Evolutionary conservation across 2,797 vertebrate genomes (phyloP).

Genomic region (Paguma larvata): DNA sequence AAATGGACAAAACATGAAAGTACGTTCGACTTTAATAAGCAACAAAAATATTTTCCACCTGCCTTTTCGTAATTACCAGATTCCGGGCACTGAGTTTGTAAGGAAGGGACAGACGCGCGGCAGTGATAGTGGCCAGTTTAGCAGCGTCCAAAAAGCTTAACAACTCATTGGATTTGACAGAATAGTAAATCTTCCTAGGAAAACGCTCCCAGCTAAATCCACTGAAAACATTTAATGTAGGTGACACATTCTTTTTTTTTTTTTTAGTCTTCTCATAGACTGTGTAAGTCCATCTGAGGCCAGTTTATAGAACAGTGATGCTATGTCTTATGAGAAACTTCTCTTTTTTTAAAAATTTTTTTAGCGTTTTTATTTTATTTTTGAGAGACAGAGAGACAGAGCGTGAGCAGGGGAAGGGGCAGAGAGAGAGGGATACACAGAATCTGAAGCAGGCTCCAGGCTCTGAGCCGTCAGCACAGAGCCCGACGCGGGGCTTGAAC

Average conservation of each 20-base stretch:
- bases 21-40: not conserved
- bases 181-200: not conserved
- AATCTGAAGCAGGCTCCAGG: no score
- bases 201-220: not conserved
- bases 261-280: no score
- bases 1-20: not conserved
- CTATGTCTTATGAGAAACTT: no score
- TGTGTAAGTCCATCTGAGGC: no score
- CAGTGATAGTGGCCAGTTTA: not conserved
- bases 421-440: no score
- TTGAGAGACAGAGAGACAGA: no score
- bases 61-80: not conserved
- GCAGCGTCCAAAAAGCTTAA: not conserved
- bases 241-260: not conserved
- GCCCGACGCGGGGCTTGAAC: no score
- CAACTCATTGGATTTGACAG: not conserved
- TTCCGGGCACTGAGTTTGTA: not conserved
- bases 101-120: accelerated
- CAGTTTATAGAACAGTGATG: no score
- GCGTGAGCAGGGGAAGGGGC: no score
- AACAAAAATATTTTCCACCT: not conserved
- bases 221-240: not conserved
- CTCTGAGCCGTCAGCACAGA: no score
- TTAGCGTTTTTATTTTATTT: no score
- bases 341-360: no score